Conservation (phyloP, 2,113 vertebrate species). For the Redunca redunca region DNA sequence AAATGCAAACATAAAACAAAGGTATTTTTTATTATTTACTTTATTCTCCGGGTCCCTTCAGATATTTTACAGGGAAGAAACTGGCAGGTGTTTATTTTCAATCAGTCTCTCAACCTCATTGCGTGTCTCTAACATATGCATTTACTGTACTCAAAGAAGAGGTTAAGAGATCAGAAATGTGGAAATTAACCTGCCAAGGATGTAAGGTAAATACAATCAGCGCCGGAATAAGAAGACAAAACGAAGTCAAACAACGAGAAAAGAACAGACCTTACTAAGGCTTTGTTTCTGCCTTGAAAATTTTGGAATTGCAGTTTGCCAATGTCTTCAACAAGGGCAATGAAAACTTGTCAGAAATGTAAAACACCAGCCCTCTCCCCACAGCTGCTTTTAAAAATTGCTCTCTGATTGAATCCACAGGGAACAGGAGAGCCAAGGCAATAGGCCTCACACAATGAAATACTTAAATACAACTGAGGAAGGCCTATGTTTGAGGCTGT, state of each 20-base stretch:
- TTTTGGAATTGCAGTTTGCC: conserved; percentile 1
- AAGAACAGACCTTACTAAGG: not conserved
- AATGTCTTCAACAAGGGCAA: conserved; percentile 49
- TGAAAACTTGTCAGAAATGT: conserved; percentile 44
- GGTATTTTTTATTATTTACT: not conserved
- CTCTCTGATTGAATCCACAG: conserved; percentile 72
- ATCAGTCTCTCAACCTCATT: not conserved
- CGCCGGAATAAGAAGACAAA: not conserved
- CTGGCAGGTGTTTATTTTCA: not conserved
- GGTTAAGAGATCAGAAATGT: conserved; percentile 17
- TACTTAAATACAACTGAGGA: not conserved
- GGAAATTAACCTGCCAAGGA: conserved; percentile 57
- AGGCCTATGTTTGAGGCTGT: not conserved
- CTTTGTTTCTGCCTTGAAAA: not conserved
- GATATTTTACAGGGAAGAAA: not conserved
- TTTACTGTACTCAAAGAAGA: conserved; percentile 30
- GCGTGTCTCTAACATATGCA: not conserved
- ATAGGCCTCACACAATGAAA: conserved; percentile 57
- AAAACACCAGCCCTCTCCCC: conserved; percentile 6
- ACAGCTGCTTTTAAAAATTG: conserved; percentile 65
- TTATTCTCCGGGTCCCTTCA: not conserved
- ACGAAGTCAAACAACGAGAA: not conserved
- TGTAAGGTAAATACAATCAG: not conserved
- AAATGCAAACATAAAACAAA: not conserved
- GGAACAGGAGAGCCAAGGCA: conserved; percentile 52